These are phyloP conservation scores for Acrobasis repandana DNA, from an alignment of 2,888 invertebrate species.

Conservation along the genomic window DNA sequence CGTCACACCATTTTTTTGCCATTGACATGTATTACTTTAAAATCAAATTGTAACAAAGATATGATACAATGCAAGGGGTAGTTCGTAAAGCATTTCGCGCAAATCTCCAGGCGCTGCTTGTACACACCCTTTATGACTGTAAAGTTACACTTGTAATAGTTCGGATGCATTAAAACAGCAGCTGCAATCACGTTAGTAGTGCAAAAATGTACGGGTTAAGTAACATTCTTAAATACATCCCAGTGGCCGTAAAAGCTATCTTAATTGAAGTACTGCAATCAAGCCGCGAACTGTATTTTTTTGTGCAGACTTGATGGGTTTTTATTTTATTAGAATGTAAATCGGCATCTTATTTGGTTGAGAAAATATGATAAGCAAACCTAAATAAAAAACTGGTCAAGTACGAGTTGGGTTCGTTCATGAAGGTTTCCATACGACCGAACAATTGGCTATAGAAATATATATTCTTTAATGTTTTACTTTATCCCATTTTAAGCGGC, in stretches of 20 bases:
- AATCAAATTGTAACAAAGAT: constrained; percentile 5
- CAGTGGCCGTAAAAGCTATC: constrained; percentile 17
- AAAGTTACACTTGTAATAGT: constrained; percentile 23
- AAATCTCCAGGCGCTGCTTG: constrained; percentile 13
- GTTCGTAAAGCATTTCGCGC: constrained; percentile 6
- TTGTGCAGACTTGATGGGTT: background rate
- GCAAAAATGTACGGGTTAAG: constrained; percentile 15
- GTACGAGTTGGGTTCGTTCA: too few species aligned
- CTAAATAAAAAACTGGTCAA: too few species aligned
- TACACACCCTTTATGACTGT: constrained; percentile 19
- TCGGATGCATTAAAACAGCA: constrained; percentile 21
- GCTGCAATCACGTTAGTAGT: constrained; percentile 20
- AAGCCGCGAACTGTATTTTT: constrained; percentile 7
- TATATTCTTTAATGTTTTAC: too few species aligned
- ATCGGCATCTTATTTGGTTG: too few species aligned
- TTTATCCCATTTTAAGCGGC: too few species aligned
- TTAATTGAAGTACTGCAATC: constrained; percentile 14
- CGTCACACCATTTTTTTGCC: background rate
- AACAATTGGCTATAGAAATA: too few species aligned
- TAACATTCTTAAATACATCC: constrained; percentile 12
- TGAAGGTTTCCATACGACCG: too few species aligned
- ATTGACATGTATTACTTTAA: background rate
- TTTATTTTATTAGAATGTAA: too few species aligned
- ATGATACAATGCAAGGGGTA: constrained; percentile 1
- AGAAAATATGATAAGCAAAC: too few species aligned